Evolutionary conservation across 1,140 invertebrate genomes (phyloP), one percentile per base, ranked within the genome.

Genomic region (Neoseiulus cucumeris): DNA sequence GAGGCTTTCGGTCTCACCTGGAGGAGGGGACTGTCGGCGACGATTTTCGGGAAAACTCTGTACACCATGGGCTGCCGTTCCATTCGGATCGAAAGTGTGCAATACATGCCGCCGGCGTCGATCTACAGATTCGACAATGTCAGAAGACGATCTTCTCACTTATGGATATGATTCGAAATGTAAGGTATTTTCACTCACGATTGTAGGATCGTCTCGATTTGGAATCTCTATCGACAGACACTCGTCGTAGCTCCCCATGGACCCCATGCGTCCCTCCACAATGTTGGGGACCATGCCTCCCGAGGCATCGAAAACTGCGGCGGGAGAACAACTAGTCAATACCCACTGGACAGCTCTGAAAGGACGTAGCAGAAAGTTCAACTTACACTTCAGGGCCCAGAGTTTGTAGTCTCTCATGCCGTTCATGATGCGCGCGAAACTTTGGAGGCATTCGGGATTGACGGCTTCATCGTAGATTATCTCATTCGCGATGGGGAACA

Each of bases 221-320:
- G 51, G 51, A 14, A 59, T 33, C 33, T 33, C 25, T 4, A 59
- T 59, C 1, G 14, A 14, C 17, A 59, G 22, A 33, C 51, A 59
- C 22, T 59, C 51, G 22, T 59, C 51, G 22, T 59, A 59, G 51
- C 51, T 59, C 25, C 51, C 51, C 14, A 29, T 14, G 17, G 51
- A 25, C 6, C 14, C 33, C 0, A 59, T 2, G 33, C 51, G 51
- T 25, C 51, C 51, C 33, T 59, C 51, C 2, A 25, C 14, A 5
- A 59, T 59, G 22, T 59, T 59, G 14, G 51, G 22, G 14, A 33
- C 33, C 12, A 25, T 1, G 5, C 25, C 14, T 6, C 51, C 51
- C 14, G 51, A 17, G 25, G 51, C 51, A 20, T 59, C 51, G 51
- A 59, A 59, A 59, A 59, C 51, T 59, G 51, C 14, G 45, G 17